Base-by-base conservation (phyloP, 2,888 invertebrate genomes). In the Temnothorax rugatulus region DNA sequence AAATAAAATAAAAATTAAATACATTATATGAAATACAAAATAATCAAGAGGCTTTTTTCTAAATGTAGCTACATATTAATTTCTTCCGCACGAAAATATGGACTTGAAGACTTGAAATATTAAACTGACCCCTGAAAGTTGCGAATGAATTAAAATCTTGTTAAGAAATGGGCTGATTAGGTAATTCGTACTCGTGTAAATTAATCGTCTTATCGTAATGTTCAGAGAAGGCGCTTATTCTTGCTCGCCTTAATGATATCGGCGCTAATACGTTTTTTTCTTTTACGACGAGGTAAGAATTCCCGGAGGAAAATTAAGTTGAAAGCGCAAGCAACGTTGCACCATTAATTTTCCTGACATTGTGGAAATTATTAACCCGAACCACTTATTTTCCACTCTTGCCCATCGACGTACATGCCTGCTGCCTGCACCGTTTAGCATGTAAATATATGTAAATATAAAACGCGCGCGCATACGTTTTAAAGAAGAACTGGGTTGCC, bases 401-500 rank as follows among this genome's bases (percentile, higher is more conserved):
- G 44, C 41, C 68, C 59, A 64, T 69, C 74, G 74, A 76, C 47
- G 25, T 57, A 79, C 21, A 34, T 29, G 54, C 54, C 5, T 41
- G 21, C 47, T 9, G 73, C 41, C 34, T 11, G 59, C 69, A 84
- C 59, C 68, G 52, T 83, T 76, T 85, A 82, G 47, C 89, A 88
- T 88, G 88, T 85, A 88, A 88, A 88, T 88, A 61, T 88, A 88
- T 88, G 88, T 87, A 89, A 89, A 85, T 89, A 83, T 63, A 74
- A 75, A 74, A 87, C 77, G 71, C 71, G 82, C 66, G 81, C 59
- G 71, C 61, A 68, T 71, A 77, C 76, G 76, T 85, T 83, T 87
- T 82, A 87, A 88, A 89, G 84, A 84, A 89, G 79, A 85, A 76
- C 85, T 83, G 77, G 83, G 84, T 81, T 82, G 75, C 59, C 69